These are phyloP conservation scores for Gallinago jamesoni DNA, from an alignment of 2,113 vertebrate species.

Conservation along the genomic window DNA sequence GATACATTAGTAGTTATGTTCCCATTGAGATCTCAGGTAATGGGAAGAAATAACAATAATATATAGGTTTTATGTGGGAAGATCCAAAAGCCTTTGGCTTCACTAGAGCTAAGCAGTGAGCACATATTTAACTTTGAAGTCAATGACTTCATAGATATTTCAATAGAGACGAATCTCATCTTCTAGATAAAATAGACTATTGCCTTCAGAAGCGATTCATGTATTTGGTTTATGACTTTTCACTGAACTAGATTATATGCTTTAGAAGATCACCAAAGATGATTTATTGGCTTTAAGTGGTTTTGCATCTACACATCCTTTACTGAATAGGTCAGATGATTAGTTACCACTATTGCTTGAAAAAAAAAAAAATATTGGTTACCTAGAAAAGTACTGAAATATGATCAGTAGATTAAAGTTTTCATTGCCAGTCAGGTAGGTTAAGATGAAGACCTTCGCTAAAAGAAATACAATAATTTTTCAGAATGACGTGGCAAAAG, in stretches of 20 bases:
- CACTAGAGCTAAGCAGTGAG: background rate
- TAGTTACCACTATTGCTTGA: background rate
- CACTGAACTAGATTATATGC: background rate
- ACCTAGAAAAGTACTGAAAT: background rate
- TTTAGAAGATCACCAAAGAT: background rate
- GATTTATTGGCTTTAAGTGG: background rate
- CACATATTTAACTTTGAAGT: background rate
- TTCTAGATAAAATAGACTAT: background rate
- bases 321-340: background rate
- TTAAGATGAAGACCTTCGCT: background rate
- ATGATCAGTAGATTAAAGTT: background rate
- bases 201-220: background rate
- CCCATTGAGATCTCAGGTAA: conserved; percentile 34
- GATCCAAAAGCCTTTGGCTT: conserved; percentile 41
- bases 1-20: conserved; percentile 35
- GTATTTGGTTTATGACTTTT: background rate
- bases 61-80: background rate
- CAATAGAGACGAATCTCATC: background rate
- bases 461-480: background rate
- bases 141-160: background rate
- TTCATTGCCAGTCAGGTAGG: background rate
- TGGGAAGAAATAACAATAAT: conserved; percentile 51
- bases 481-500: background rate
- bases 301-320: background rate
- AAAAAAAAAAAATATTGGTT: background rate